Percentiles rank a stretch among this genome's conserved stretches.
Conservation (phyloP, 2,888 invertebrate genomes). For the Tiliacea citrago region DNA sequence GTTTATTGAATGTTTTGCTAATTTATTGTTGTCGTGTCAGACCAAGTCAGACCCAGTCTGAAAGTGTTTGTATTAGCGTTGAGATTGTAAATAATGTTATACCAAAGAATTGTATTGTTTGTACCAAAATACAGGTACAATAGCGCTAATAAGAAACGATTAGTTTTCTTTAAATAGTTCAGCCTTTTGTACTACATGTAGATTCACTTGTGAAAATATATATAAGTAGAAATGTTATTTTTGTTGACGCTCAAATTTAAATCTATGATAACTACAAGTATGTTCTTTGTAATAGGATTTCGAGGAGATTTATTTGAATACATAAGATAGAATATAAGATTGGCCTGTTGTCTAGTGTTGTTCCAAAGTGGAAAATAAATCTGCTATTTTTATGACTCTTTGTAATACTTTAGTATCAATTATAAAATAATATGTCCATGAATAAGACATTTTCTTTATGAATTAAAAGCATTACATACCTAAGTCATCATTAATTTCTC, state of each 20-base stretch:
- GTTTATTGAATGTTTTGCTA: conserved; percentile 33
- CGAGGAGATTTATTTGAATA: conserved; percentile 5
- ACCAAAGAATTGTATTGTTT: conserved; percentile 57
- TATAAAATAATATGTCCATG: conserved; percentile 12
- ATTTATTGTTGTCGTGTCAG: conserved; percentile 23
- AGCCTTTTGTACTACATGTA: not conserved
- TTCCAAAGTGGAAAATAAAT: conserved; percentile 27
- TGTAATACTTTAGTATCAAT: conserved; percentile 27
- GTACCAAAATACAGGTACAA: not conserved
- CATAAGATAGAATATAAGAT: conserved; percentile 8
- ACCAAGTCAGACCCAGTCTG: conserved; percentile 1
- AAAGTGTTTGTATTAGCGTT: conserved; percentile 23
- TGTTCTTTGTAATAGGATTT: conserved; percentile 17
- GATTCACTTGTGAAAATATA: not conserved
- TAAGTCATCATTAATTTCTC: conserved; percentile 10
- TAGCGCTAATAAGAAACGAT: not conserved
- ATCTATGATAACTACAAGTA: not conserved
- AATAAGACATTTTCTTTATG: conserved; percentile 1
- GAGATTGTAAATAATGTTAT: conserved; percentile 57
- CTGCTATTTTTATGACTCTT: conserved; percentile 33
- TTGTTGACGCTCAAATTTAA: conserved; percentile 26
- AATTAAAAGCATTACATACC: not conserved
- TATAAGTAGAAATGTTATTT: not conserved
- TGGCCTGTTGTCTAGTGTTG: conserved; percentile 23
- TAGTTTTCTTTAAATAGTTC: conserved; percentile 1